Base-by-base conservation (phyloP, 2,888 invertebrate genomes). In the Abrostola tripartita region DNA sequence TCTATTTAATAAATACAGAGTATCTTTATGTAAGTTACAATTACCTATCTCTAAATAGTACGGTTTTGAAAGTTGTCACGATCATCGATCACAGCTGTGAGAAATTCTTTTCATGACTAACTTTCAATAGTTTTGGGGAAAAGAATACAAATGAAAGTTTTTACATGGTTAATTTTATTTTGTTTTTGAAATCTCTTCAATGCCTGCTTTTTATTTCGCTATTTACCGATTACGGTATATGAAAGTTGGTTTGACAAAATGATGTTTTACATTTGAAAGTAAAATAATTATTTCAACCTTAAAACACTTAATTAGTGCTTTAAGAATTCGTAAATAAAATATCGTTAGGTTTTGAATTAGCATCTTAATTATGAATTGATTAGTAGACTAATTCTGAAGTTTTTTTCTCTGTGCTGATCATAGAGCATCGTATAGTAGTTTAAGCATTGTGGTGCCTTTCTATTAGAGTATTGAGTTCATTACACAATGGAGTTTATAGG, bases 41-140 rank as follows among this genome's bases (percentile, higher is more conserved):
- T 81, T 74, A 70, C 79, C 74, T 78, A 67, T 81, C 80, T 76
- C 80, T 76, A 81, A 76, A 82, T 78, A 73, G 74, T 76, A 79
- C 68, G 69, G 72, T 79, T 85, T 84, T 78, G 85, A 85, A 85
- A 85, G 85, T 83, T 83, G 84, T 85, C 84, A 85, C 85, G 83
- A 85, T 80, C 83, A 83, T 84, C 81, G 75, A 82, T 85, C 84
- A 83, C 81, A 81, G 67, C 49, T 65, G 81, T 72, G 81, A 85
- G 84, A 84, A 82, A 84, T 78, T 84, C 74, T 76, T 78, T 80
- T 76, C 75, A 77, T 81, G 61, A 59, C 75, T 77, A 76, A 85
- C 84, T 81, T 84, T 85, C 85, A 79, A 84, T 75, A 74, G 75
- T 79, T 78, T 79, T 74, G 69, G 61, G 66, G 81, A 79, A 68